These are phyloP conservation scores for Pharmacophagus antenor DNA, from an alignment of 2,888 invertebrate species.

Conservation along the genomic window DNA sequence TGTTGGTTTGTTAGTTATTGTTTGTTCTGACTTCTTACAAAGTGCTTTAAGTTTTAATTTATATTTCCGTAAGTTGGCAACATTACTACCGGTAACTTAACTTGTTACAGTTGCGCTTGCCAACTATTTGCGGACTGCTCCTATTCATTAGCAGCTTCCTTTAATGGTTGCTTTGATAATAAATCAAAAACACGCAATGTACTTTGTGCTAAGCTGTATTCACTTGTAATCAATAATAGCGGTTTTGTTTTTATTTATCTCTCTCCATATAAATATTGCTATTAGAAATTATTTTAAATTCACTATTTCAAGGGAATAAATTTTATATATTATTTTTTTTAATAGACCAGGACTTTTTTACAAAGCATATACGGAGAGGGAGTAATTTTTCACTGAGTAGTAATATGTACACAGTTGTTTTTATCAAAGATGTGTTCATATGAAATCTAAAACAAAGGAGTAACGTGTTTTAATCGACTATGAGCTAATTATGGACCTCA, in stretches of 20 bases:
- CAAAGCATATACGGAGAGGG: no score
- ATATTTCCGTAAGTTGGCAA: constrained; percentile 3
- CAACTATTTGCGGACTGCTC: constrained; percentile 40
- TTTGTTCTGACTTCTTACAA: not conserved
- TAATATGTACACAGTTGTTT: no score
- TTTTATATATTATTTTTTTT: no score
- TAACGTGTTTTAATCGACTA: no score
- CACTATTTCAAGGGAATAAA: no score
- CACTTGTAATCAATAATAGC: not conserved
- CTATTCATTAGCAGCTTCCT: constrained; percentile 36
- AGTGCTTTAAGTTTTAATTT: not conserved
- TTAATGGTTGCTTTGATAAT: constrained; percentile 38
- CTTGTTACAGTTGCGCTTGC: constrained; percentile 35
- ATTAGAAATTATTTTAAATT: no score
- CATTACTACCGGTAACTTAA: constrained; percentile 21
- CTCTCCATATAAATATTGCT: no score
- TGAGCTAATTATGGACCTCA: no score
- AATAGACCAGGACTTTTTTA: no score
- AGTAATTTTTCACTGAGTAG: no score
- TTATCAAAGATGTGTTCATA: no score
- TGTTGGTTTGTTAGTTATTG: not conserved
- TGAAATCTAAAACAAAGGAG: no score
- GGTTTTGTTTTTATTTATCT: not conserved
- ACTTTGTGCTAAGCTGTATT: not conserved
- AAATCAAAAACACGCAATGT: constrained; percentile 24